Percentiles rank a stretch among this genome's conserved stretches.
These are phyloP conservation scores for Syngnathus rostellatus DNA, from an alignment of 2,797 vertebrate species.

Conservation along the genomic window DNA sequence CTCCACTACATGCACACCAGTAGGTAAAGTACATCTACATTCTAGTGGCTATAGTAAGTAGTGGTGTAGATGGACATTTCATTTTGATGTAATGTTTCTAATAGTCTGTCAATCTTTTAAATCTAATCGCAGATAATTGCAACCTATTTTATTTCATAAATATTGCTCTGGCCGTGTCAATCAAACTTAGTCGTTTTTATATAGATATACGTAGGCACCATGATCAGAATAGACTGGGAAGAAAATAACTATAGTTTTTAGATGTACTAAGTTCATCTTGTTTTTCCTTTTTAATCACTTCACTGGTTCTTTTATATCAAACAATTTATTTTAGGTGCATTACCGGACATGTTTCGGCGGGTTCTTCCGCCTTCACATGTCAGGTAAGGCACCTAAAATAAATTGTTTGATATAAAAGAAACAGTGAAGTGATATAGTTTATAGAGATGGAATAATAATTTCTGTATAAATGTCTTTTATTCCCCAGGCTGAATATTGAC, in stretches of 20 bases:
- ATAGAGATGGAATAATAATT: neutral
- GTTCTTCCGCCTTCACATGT: no score
- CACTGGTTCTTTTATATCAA: no score
- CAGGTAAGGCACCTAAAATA: no score
- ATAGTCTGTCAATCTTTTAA: neutral
- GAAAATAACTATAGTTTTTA: neutral
- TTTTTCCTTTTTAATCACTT: no score
- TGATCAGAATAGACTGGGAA: no score
- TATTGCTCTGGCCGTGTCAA: neutral
- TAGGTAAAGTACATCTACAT: neutral
- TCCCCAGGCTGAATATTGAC: neutral
- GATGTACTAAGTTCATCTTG: neutral
- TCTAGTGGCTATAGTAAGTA: neutral
- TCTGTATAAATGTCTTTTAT: neutral
- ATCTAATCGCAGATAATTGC: neutral
- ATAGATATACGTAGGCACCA: neutral
- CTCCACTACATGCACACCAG: neutral
- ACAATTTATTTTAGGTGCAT: no score
- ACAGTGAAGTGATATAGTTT: no score
- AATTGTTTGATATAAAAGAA: no score
- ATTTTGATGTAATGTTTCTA: neutral
- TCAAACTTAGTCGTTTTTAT: neutral
- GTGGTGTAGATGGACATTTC: neutral
- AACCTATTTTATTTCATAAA: neutral
- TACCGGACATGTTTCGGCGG: no score